A percentile compares a stretch with the other conserved stretches of the same genome.
Evolutionary conservation across 2,797 vertebrate genomes (phyloP).

Genomic region (Poeciliopsis infans): DNA sequence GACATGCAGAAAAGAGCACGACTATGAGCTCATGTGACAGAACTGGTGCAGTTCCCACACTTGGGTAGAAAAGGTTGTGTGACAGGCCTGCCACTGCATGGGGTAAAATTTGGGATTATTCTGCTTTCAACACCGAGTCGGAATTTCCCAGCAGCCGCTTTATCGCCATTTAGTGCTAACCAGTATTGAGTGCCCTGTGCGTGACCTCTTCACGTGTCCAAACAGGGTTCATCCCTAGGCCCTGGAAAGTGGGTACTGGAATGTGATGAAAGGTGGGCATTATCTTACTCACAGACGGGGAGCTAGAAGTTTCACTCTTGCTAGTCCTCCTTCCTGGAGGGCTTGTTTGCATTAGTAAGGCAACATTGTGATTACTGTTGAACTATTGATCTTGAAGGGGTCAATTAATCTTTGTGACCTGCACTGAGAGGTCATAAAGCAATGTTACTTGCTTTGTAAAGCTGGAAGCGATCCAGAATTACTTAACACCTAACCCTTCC

Average conservation of each 20-base stretch:
- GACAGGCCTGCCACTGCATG: slow-evolving; percentile 51
- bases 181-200: slow-evolving; percentile 28
- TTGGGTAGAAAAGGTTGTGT: slow-evolving; percentile 54
- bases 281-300: slow-evolving; percentile 46
- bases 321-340: slow-evolving; percentile 38
- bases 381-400: slow-evolving; percentile 49
- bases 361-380: slow-evolving; percentile 26
- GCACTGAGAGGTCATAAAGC: slow-evolving; percentile 32
- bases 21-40: slow-evolving; percentile 67
- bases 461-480: slow-evolving; percentile 35
- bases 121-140: slow-evolving; percentile 50
- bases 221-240: slow-evolving; percentile 45
- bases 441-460: slow-evolving; percentile 27
- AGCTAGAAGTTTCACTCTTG: slow-evolving; percentile 49
- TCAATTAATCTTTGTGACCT: slow-evolving; percentile 52
- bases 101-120: slow-evolving; percentile 47
- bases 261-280: slow-evolving; percentile 59
- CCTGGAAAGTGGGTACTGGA: slow-evolving; percentile 50
- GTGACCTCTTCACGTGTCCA: slow-evolving; percentile 46
- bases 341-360: slow-evolving; percentile 35
- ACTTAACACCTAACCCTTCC: slow-evolving; percentile 6
- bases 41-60: slow-evolving; percentile 72
- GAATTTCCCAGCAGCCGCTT: slow-evolving; percentile 47
- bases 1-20: slow-evolving; percentile 36
- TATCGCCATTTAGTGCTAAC: slow-evolving; percentile 32